phyloP scores from a whole-genome alignment of 2,888 invertebrate species.

The Drosophila pseudotakahashii region DNA sequence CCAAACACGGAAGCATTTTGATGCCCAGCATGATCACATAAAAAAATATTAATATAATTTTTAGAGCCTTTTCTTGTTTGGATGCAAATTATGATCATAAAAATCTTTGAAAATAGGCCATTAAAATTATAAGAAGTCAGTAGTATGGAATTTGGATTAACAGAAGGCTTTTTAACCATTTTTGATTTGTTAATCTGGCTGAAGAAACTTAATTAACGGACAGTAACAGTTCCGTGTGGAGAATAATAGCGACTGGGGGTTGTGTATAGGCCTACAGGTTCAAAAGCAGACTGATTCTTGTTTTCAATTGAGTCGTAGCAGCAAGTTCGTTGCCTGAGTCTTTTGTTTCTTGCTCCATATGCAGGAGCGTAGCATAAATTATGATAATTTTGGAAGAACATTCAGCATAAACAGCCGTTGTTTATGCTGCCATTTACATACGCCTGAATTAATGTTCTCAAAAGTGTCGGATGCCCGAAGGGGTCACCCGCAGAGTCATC shows the following conservation, averaged over 20 bases:
- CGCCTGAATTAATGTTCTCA: constrained; percentile 32
- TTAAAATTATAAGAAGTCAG: constrained; percentile 40
- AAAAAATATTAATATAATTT: constrained; percentile 38
- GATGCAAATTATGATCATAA: constrained; percentile 24
- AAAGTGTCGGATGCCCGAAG: constrained; percentile 14
- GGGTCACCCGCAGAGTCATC: constrained; percentile 15
- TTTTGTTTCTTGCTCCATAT: constrained; percentile 23
- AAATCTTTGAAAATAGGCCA: constrained; percentile 49
- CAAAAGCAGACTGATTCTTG: constrained; percentile 55
- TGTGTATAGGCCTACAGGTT: constrained; percentile 42
- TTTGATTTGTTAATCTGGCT: constrained; percentile 25
- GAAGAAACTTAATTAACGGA: constrained; percentile 24
- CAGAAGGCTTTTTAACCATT: constrained; percentile 24
- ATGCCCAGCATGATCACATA: constrained; percentile 27
- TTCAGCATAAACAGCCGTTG: constrained; percentile 26
- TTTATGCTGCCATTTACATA: constrained; percentile 27
- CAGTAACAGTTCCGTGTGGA: constrained; percentile 41
- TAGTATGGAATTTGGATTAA: constrained; percentile 30
- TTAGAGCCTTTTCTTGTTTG: constrained; percentile 27
- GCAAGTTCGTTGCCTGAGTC: constrained; percentile 42
- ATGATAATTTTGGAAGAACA: constrained; percentile 54
- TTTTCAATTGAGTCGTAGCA: constrained; percentile 11
- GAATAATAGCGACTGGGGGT: not conserved
- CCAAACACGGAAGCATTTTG: constrained; percentile 41
- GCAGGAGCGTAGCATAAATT: constrained; percentile 40